Percentiles rank a stretch among this genome's conserved stretches.
These are phyloP conservation scores for Etheostoma perlongum DNA, from an alignment of 2,797 vertebrate genomes.

Conservation along the genomic window DNA sequence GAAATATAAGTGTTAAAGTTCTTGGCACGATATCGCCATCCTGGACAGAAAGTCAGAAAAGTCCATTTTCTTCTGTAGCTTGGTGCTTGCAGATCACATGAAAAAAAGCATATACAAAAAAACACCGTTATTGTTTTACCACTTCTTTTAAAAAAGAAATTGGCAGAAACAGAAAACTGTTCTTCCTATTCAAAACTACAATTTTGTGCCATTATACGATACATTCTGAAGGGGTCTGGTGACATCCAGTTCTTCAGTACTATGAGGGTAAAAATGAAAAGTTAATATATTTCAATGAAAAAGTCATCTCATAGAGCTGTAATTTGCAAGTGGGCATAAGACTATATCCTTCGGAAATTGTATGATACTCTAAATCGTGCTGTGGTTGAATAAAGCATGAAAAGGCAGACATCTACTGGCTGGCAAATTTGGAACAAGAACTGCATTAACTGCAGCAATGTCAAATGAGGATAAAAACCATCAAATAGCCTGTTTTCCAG, in stretches of 20 bases:
- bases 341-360: constrained; percentile 15
- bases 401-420: constrained; percentile 42
- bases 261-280: constrained; percentile 8
- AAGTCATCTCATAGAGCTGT: constrained; percentile 8
- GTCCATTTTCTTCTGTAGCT: neutral
- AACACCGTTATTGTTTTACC: neutral
- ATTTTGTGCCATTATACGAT: neutral
- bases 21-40: neutral
- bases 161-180: neutral
- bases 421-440: constrained; percentile 52
- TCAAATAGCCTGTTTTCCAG: constrained; percentile 13
- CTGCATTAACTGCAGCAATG: constrained; percentile 56
- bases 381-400: constrained; percentile 52
- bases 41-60: neutral
- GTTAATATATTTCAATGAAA: constrained; percentile 16
- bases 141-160: neutral
- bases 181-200: neutral
- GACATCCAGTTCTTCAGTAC: constrained; percentile 9
- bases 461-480: constrained; percentile 70
- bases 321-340: constrained; percentile 6
- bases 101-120: neutral
- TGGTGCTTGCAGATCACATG: neutral
- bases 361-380: constrained; percentile 39
- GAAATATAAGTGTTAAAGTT: neutral
- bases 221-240: neutral